These are phyloP conservation scores for Amblyteles armatorius DNA, from an alignment of 2,888 invertebrate genomes.

Conservation along the genomic window DNA sequence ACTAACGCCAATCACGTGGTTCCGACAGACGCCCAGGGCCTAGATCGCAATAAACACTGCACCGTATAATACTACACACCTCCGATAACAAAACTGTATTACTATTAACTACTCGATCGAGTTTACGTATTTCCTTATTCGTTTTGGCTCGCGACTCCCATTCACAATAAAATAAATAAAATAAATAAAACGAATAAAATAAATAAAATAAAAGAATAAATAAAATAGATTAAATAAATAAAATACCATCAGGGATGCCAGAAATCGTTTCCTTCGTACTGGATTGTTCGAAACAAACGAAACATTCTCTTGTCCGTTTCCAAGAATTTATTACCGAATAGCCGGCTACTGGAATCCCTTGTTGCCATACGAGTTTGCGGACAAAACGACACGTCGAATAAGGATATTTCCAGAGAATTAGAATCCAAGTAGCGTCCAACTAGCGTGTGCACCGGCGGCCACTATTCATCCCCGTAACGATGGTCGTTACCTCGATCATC, in stretches of 20 bases:
- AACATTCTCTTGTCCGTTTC: too few species aligned
- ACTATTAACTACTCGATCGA: background rate
- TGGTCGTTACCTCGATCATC: constrained; percentile 72
- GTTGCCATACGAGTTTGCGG: background rate
- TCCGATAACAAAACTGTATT: background rate
- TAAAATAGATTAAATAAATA: too few species aligned
- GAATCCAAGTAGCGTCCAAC: constrained; percentile 14
- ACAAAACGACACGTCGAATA: background rate
- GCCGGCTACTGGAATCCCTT: too few species aligned
- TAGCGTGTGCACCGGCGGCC: constrained; percentile 31
- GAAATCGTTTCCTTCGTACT: too few species aligned
- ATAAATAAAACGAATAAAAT: background rate
- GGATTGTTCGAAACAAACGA: too few species aligned
- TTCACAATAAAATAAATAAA: background rate
- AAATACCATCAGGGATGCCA: too few species aligned
- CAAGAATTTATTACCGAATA: too few species aligned
- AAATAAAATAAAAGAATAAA: background rate
- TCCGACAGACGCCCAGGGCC: constrained; percentile 14
- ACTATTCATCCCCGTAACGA: constrained; percentile 65
- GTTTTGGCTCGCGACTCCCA: background rate
- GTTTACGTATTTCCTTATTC: constrained; percentile 7
- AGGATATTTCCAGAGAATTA: constrained; percentile 11
- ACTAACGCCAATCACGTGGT: constrained; percentile 50
- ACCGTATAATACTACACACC: background rate
- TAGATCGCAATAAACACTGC: constrained; percentile 2